These are phyloP conservation scores for Allobates femoralis DNA, from an alignment of 2,797 vertebrate genomes.

Conservation along the genomic window DNA sequence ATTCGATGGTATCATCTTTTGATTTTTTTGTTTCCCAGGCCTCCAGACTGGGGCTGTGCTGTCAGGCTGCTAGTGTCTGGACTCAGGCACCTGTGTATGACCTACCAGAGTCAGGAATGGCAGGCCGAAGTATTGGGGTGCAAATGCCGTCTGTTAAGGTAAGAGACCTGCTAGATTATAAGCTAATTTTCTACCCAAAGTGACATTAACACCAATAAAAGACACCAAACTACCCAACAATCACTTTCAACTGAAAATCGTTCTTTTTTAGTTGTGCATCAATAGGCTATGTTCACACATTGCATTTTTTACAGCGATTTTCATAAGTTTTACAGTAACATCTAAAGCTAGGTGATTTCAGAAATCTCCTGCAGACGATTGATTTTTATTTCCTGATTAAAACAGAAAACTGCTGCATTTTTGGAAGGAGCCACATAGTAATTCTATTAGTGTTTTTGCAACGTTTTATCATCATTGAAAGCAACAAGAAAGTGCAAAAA, in stretches of 20 bases:
- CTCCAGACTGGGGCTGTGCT: background rate
- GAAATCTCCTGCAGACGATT: too few relatives aligned
- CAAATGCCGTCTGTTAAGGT: conserved; percentile 5
- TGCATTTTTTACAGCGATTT: too few relatives aligned
- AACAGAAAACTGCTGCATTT: too few relatives aligned
- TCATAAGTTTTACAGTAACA: too few relatives aligned
- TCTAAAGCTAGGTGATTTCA: too few relatives aligned
- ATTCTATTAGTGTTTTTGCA: too few relatives aligned
- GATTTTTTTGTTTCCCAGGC: background rate
- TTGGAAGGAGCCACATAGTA: too few relatives aligned
- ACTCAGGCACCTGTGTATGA: background rate
- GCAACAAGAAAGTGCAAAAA: too few relatives aligned
- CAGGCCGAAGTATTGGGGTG: background rate
- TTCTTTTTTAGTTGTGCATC: too few relatives aligned
- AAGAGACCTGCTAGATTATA: background rate
- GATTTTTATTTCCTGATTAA: too few relatives aligned
- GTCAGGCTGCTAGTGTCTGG: background rate
- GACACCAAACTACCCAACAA: background rate
- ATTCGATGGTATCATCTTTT: background rate
- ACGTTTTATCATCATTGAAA: too few relatives aligned
- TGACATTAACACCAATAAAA: background rate
- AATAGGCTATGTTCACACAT: too few relatives aligned
- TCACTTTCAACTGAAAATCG: background rate
- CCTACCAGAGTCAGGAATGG: background rate
- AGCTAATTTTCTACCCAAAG: background rate